Evolutionary conservation across 2,888 invertebrate species (phyloP).

Genomic region (Aleiodes leptofemur): DNA sequence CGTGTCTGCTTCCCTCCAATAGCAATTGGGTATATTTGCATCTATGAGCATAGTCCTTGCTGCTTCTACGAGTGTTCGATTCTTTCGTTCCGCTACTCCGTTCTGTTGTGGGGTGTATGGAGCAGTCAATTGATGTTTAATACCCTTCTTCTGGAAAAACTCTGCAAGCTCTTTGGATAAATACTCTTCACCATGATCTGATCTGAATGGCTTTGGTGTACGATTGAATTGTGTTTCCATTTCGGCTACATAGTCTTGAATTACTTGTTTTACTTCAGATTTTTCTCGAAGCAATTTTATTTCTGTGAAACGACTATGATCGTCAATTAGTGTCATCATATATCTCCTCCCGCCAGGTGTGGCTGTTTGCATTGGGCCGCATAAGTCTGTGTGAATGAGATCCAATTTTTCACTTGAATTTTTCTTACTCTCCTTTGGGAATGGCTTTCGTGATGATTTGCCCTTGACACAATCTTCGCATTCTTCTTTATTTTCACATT

Average conservation of each 20-base stretch:
- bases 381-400: constrained; percentile 4
- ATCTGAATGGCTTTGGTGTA: background rate
- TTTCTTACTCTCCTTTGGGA: background rate
- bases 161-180: constrained; percentile 42
- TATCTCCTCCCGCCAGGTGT: background rate
- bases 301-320: background rate
- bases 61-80: background rate
- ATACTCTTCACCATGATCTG: constrained; percentile 26
- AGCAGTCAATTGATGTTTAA: background rate
- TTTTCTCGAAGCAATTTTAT: constrained; percentile 45
- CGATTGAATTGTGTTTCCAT: constrained; percentile 15
- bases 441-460: background rate
- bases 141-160: constrained; percentile 30
- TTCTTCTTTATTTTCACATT: constrained; percentile 51
- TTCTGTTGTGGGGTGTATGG: background rate
- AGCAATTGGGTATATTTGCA: background rate
- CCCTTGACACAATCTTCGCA: background rate
- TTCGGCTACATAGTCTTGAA: constrained; percentile 25
- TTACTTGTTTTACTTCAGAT: constrained; percentile 25
- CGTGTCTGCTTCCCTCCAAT: no score
- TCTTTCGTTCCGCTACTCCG: background rate
- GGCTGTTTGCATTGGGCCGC: constrained; percentile 5
- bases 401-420: background rate
- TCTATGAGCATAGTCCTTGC: constrained; percentile 13
- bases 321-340: background rate